Percentiles rank a stretch among this genome's conserved stretches.
Evolutionary conservation across 53 echinoderm and acorn worm genomes (phyloP).

Genomic region (Arbacia lixula): DNA sequence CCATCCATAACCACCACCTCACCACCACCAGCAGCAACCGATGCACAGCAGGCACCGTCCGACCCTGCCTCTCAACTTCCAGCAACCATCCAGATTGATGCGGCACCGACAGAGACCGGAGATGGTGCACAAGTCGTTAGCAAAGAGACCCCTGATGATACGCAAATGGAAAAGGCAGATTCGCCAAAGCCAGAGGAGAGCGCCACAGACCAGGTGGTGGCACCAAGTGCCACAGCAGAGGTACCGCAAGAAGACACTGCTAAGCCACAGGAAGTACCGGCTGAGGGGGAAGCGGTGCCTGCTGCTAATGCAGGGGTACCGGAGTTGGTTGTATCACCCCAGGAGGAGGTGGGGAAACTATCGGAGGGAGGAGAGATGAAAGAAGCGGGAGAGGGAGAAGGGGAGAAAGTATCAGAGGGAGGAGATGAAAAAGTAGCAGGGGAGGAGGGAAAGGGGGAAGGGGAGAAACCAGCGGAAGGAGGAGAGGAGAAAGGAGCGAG

Average conservation of each 20-base stretch:
- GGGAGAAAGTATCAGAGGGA: not conserved
- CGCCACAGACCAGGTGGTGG: not conserved
- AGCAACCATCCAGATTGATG: not conserved
- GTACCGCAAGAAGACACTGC: constrained; percentile 15
- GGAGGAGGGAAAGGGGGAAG: constrained; percentile 2
- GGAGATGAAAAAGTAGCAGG: not conserved
- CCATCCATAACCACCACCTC: not conserved
- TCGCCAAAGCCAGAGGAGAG: not conserved
- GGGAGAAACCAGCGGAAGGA: not conserved
- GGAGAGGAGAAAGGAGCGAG: not conserved
- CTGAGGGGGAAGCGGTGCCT: constrained; percentile 22
- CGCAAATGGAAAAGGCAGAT: not conserved
- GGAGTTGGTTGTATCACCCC: not conserved
- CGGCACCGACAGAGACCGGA: constrained; percentile 21
- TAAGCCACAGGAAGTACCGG: not conserved
- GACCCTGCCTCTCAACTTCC: not conserved
- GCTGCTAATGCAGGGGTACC: not conserved
- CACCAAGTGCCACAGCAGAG: not conserved
- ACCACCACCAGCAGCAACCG: constrained; percentile 9
- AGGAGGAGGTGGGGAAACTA: not conserved
- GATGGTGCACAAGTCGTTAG: too few species aligned
- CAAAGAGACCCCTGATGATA: too few species aligned
- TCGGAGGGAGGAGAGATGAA: not conserved
- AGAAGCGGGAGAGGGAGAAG: too few species aligned
- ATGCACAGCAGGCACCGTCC: constrained; percentile 10